Conservation (phyloP, 2,113 vertebrate genomes). For the Tragelaphus scriptus region DNA sequence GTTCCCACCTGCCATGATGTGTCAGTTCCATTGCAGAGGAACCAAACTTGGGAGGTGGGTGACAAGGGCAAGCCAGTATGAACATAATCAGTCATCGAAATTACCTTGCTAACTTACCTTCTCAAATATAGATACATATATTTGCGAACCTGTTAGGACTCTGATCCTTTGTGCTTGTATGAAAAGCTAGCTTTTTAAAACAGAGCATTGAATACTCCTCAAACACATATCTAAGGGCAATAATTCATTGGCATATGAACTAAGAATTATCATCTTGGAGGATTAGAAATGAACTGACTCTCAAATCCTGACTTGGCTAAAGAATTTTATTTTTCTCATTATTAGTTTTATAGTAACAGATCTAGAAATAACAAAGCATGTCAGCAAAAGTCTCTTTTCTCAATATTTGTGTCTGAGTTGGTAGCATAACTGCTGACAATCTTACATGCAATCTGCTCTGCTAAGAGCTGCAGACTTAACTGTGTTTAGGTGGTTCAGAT, state of each 20-base stretch:
- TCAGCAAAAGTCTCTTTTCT: not conserved
- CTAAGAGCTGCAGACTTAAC: constrained; percentile 41
- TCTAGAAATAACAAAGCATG: not conserved
- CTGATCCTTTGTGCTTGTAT: not conserved
- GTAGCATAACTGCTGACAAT: not conserved
- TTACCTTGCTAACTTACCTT: not conserved
- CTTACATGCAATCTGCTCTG: not conserved
- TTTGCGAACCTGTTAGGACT: not conserved
- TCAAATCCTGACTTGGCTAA: not conserved
- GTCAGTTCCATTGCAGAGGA: not conserved
- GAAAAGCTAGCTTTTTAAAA: not conserved
- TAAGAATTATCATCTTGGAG: not conserved
- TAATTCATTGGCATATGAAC: not conserved
- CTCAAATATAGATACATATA: not conserved
- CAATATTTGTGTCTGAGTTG: constrained; percentile 10
- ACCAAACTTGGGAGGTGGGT: not conserved
- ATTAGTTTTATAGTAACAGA: not conserved
- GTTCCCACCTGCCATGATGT: not conserved
- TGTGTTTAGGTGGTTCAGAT: constrained; percentile 62
- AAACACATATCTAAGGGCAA: not conserved
- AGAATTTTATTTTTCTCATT: not conserved
- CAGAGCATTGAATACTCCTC: not conserved
- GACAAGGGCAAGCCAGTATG: not conserved
- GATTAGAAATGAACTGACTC: not conserved
- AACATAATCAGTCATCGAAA: not conserved